phyloP scores from a whole-genome alignment of 2,113 vertebrate species.

The Sturnira hondurensis region DNA sequence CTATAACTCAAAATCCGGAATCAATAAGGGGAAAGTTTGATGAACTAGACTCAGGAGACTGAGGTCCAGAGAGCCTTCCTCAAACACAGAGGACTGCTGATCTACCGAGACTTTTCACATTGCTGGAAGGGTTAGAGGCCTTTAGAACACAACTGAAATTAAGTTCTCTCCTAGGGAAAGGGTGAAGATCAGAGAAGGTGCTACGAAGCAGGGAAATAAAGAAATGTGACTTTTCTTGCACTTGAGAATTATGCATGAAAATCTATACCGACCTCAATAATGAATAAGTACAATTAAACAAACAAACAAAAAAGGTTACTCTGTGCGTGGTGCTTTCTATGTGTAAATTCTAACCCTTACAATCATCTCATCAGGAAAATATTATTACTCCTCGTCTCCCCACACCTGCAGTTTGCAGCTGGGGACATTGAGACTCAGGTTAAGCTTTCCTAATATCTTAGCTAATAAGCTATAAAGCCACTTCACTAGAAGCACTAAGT shows the following conservation, averaged over 20 bases:
- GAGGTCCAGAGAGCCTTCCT: not conserved
- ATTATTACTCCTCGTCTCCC: not conserved
- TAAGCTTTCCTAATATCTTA: not conserved
- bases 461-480: not conserved
- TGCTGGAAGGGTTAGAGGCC: not conserved
- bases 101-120: not conserved
- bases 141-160: not conserved
- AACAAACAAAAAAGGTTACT: not conserved
- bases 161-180: not conserved
- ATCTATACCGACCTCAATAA: not conserved
- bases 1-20: not conserved
- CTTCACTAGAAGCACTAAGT: not conserved
- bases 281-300: not conserved
- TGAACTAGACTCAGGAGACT: not conserved
- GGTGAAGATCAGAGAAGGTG: not conserved
- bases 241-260: not conserved
- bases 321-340: not conserved
- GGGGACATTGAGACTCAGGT: not conserved
- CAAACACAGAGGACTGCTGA: not conserved
- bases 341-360: not conserved
- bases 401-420: not conserved
- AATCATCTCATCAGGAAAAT: not conserved
- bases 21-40: not conserved
- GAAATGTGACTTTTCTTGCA: not conserved
- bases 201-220: not conserved